Evolutionary conservation across 2,888 invertebrate genomes (phyloP).

Genomic region (Apocheima hispidaria): DNA sequence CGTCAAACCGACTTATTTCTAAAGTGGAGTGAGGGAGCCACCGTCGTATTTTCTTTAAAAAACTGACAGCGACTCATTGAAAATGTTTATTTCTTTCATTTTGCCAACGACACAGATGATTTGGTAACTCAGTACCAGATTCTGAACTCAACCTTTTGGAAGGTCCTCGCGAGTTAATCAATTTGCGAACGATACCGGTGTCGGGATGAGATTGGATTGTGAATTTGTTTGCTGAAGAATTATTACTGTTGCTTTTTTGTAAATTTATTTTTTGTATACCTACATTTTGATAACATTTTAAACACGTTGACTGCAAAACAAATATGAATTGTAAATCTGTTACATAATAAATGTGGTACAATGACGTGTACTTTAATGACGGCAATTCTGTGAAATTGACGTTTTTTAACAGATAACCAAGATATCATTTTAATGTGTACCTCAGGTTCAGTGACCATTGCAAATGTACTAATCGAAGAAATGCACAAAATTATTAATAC

Average conservation of each 20-base stretch:
- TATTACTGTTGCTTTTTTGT: conserved; percentile 22
- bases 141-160: conserved; percentile 66
- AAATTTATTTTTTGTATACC: background rate
- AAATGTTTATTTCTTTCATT: background rate
- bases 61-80: background rate
- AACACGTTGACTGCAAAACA: background rate
- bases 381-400: background rate
- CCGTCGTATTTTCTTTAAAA: background rate
- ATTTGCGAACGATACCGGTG: conserved; percentile 69
- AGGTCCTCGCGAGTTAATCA: conserved; percentile 72
- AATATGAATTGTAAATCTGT: background rate
- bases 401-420: conserved; percentile 5
- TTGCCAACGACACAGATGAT: background rate
- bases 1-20: background rate
- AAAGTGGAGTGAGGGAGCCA: background rate
- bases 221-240: conserved; percentile 53
- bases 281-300: background rate
- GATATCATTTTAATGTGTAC: conserved; percentile 25
- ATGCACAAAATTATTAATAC: conserved; percentile 60
- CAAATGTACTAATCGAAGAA: conserved; percentile 70
- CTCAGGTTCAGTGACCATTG: conserved; percentile 44
- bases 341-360: background rate
- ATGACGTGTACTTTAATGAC: background rate
- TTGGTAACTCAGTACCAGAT: conserved; percentile 54
- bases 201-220: conserved; percentile 52